Evolutionary conservation across 2,888 invertebrate genomes (phyloP), one percentile per base, ranked within the genome.

Genomic region (Acholoe squamosa): DNA sequence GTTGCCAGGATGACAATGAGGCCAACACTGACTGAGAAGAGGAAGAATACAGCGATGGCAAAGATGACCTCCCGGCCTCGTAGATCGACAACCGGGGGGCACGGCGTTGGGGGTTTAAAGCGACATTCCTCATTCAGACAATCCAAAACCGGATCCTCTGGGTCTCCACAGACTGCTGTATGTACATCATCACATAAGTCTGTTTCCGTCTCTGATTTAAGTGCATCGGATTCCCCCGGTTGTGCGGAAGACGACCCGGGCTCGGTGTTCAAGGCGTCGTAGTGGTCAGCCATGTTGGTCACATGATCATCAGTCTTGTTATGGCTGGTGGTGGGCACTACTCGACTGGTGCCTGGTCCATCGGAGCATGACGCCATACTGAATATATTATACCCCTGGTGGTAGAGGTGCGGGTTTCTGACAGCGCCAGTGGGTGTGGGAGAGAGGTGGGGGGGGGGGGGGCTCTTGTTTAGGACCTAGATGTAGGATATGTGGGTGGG

Each of bases 41-140:
- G 89, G 90, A 93, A 93, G 91, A 93, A 93, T 19, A 92, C 91
- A 14, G 89, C 91, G 51, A 93, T 93, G 80, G 93, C 93, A 34
- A 93, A 92, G 71, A 93, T 91, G 89, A 93, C 93, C 91, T 93
- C 93, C 16, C 93, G 91, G 22, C 93, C 92, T 0, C 92, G 84
- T 22, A 93, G 91, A 56, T 92, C 92, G 25, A 92, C 92, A 61
- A 91, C 91, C 25, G 92, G 92, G 12, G 92, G 91, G 1, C 89
- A 90, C 25, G 91, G 91, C 54, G 91, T 84, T 25, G 91, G 91
- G 10, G 92, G 89, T 71, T 90, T 67, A 7, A 91, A 71, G 28
- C 91, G 80, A 31, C 56, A 43, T 22, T 90, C 84, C 61, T 89
- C 90, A 33, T 89, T 86, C 10, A 86, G 28, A 31, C 86, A 86